A percentile compares a stretch with the other conserved stretches of the same genome.
Evolutionary conservation across 2,888 invertebrate genomes (phyloP).

Genomic region (Drosophila mettleri): DNA sequence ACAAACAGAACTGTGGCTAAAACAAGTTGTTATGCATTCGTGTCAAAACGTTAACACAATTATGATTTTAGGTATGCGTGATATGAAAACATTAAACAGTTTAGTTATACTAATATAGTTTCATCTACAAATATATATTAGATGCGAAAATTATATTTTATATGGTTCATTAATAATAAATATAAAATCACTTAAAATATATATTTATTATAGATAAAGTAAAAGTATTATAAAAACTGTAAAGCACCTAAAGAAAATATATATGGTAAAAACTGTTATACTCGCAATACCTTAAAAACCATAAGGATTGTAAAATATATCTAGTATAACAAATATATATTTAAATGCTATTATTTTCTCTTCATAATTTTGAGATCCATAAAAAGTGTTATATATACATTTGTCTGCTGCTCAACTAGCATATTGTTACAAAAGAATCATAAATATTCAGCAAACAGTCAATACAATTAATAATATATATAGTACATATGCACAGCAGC

Average conservation of each 20-base stretch:
- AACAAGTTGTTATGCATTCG: background rate
- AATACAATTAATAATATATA: background rate
- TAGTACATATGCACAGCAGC: background rate
- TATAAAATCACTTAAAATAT: too few relatives aligned
- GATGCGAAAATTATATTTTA: too few relatives aligned
- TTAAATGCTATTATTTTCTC: too few relatives aligned
- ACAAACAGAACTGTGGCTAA: background rate
- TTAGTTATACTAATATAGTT: background rate
- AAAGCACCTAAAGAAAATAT: too few relatives aligned
- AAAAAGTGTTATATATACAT: conserved; percentile 1
- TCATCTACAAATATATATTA: too few relatives aligned
- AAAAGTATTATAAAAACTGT: background rate
- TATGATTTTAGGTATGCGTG: background rate
- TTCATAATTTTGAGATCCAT: too few relatives aligned
- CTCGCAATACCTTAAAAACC: background rate
- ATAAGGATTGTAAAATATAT: background rate
- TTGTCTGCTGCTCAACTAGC: background rate
- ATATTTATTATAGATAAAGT: too few relatives aligned
- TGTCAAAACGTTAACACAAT: background rate
- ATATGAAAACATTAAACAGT: background rate
- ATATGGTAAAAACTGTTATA: conserved; percentile 1
- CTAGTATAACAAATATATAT: too few relatives aligned
- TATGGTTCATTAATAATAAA: background rate
- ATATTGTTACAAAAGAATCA: background rate
- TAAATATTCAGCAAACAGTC: background rate